A percentile compares a stretch with the other conserved stretches of the same genome.
These are phyloP conservation scores for Phasia obesa DNA, from an alignment of 2,888 invertebrate species.

Conservation along the genomic window DNA sequence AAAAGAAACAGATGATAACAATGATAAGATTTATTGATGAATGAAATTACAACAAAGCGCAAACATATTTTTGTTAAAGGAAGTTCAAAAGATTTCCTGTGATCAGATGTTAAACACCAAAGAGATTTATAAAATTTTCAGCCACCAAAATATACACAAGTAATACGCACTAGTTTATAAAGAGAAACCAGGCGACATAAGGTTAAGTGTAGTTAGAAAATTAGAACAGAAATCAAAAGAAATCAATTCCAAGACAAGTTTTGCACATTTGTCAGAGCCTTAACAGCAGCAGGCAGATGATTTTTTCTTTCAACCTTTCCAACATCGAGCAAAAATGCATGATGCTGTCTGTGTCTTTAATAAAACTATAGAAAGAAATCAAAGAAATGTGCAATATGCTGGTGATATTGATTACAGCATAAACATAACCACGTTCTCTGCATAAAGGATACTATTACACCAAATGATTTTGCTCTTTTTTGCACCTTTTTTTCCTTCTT, in stretches of 20 bases:
- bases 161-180: background rate
- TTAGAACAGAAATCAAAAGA: conserved; percentile 26
- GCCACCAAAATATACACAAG: conserved; percentile 72
- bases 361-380: conserved; percentile 1
- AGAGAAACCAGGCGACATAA: conserved; percentile 43
- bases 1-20: conserved; percentile 64
- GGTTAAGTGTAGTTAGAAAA: conserved; percentile 57
- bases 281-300: conserved; percentile 47
- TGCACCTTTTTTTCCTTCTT: conserved; percentile 58
- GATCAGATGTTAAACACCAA: conserved; percentile 72
- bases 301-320: conserved; percentile 19
- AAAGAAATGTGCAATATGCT: conserved; percentile 70
- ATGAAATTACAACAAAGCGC: conserved; percentile 30
- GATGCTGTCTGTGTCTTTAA: conserved; percentile 23
- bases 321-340: conserved; percentile 12
- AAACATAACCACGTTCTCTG: conserved; percentile 66
- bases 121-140: conserved; percentile 43
- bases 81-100: conserved; percentile 64
- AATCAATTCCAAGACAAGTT: conserved; percentile 76
- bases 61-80: background rate
- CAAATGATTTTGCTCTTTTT: conserved; percentile 63
- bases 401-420: conserved; percentile 73
- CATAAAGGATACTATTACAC: conserved; percentile 35
- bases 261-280: conserved; percentile 78
- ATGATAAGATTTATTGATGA: conserved; percentile 52